A percentile compares a stretch with the other conserved stretches of the same genome.
These are phyloP conservation scores for Cephus sareptanus DNA, from an alignment of 2,888 invertebrate genomes.

Conservation along the genomic window DNA sequence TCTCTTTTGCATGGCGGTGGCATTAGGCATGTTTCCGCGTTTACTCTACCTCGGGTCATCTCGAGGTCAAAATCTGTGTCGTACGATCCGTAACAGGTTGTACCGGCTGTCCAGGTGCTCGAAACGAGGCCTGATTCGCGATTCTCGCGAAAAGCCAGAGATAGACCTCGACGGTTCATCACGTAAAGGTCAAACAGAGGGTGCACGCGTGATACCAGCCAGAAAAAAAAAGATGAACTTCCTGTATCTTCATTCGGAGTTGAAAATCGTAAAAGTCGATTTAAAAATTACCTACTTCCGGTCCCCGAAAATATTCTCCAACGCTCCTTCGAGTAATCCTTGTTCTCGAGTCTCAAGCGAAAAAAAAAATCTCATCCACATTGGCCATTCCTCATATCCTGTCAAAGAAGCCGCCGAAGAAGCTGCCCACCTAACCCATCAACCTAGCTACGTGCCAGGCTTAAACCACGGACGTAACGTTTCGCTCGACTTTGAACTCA, in stretches of 20 bases:
- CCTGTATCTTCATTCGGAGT: neutral
- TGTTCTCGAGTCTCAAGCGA: neutral
- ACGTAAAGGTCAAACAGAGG: neutral
- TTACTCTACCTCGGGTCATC: slow-evolving; percentile 44
- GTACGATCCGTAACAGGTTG: slow-evolving; percentile 55
- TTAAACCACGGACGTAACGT: slow-evolving; percentile 30
- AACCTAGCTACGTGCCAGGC: slow-evolving; percentile 40
- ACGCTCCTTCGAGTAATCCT: neutral
- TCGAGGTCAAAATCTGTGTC: slow-evolving; percentile 55
- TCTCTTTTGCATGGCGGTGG: slow-evolving; percentile 12
- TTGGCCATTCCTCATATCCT: slow-evolving; percentile 6
- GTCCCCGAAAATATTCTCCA: neutral
- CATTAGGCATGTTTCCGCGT: slow-evolving; percentile 25
- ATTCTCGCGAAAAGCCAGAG: neutral
- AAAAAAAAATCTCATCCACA: neutral
- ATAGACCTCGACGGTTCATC: neutral
- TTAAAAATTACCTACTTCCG: neutral
- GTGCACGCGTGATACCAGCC: neutral
- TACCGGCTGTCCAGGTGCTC: slow-evolving; percentile 48
- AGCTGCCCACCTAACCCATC: slow-evolving; percentile 23
- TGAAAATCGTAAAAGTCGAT: neutral
- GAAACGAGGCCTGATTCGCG: neutral
- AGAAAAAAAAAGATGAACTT: neutral
- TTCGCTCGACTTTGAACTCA: slow-evolving; percentile 26
- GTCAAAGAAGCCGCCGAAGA: slow-evolving; percentile 23